Evolutionary conservation across 2,113 vertebrate species (phyloP), one percentile per base, ranked within the genome.

Genomic region (Spea multiplicata): DNA sequence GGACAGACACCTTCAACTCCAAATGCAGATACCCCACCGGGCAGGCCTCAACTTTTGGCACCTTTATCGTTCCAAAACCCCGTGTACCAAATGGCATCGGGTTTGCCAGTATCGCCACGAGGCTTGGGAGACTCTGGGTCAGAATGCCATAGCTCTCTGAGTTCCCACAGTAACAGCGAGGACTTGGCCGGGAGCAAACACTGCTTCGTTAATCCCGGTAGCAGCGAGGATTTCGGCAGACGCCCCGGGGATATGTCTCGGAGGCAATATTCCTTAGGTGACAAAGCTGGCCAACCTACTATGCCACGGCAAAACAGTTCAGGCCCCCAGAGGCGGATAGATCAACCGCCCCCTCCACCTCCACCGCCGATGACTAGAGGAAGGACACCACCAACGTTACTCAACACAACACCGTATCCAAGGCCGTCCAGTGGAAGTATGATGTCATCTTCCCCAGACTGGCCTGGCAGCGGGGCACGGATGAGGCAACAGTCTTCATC

Each of bases 61-160:
- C 97, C 97, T 0, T 91, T 99, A 30, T 99, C 97, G 78, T 99
- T 99, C 92, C 97, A 99, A 91, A 99, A 99, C 87, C 97, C 97
- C 0, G 97, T 99, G 48, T 99, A 98, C 91, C 97, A 99, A 91
- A 99, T 99, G 97, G 96, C 97, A 0, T 95, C 96, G 0, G 96
- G 97, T 70, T 89, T 99, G 84, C 95, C 96, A 0, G 91, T 98
- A 72, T 99, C 97, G 0, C 96, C 96, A 0, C 94, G 96, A 0
- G 95, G 94, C 17, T 86, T 95, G 68, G 94, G 89, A 0, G 97
- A 99, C 90, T 98, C 97, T 0, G 94, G 96, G 81, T 98, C 96
- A 0, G 97, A 99, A 88, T 97, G 96, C 90, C 97, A 98, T 89
- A 99, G 96, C 83, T 99, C 97, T 0, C 92, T 99, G 82, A 99